These are phyloP conservation scores for Isichthys henryi DNA, from an alignment of 2,113 vertebrate species.

Conservation along the genomic window DNA sequence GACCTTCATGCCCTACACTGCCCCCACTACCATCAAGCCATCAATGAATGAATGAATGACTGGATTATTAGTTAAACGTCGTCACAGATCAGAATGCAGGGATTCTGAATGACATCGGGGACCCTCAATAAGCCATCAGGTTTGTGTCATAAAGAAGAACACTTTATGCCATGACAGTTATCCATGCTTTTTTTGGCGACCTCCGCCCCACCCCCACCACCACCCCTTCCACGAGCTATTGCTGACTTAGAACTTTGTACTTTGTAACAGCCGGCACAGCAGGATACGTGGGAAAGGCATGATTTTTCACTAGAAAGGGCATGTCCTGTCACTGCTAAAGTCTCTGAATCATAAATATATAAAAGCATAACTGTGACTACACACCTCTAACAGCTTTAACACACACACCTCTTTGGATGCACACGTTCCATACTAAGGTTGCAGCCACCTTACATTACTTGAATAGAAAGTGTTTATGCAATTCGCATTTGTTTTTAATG, in stretches of 20 bases:
- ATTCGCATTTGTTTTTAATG: neutral
- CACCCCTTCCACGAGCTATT: neutral
- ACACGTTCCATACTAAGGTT: neutral
- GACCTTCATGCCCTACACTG: neutral
- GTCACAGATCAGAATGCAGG: neutral
- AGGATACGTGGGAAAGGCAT: neutral
- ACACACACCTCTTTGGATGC: neutral
- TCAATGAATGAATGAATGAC: neutral
- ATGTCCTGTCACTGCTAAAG: neutral
- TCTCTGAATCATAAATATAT: neutral
- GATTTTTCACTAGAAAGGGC: neutral
- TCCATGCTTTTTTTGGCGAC: neutral
- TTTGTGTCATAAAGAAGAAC: neutral
- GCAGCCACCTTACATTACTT: neutral
- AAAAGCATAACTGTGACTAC: neutral
- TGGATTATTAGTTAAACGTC: neutral
- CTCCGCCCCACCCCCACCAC: too few species aligned
- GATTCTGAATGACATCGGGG: neutral
- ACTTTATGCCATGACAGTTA: neutral
- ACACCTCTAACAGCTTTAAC: neutral
- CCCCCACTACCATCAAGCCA: neutral
- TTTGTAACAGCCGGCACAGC: neutral
- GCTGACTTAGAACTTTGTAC: neutral
- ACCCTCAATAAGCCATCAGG: neutral
- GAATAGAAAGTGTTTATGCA: neutral